Evolutionary conservation across 2,888 invertebrate genomes (phyloP).

Genomic region (Melieria crassipennis): DNA sequence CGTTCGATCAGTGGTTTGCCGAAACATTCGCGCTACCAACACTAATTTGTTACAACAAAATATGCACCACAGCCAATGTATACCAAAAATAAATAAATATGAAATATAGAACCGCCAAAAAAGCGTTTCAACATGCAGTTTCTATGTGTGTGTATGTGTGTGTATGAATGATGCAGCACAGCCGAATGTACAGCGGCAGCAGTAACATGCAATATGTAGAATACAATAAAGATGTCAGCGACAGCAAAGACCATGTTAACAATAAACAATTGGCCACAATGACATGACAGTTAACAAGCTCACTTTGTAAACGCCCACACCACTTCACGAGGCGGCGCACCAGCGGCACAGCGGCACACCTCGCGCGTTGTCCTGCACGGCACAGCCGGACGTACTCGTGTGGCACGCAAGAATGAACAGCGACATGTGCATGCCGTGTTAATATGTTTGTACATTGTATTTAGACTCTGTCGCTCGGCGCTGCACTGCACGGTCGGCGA

Average conservation of each 20-base stretch:
- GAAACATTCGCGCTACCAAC: too few species aligned
- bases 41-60: too few species aligned
- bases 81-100: too few species aligned
- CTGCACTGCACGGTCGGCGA: background rate
- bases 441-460: background rate
- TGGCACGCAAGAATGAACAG: background rate
- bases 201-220: constrained; percentile 26
- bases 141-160: too few species aligned
- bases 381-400: background rate
- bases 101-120: too few species aligned
- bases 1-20: too few species aligned
- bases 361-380: background rate
- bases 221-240: constrained; percentile 37
- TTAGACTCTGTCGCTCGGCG: background rate
- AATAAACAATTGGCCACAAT: constrained; percentile 38
- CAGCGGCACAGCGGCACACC: background rate
- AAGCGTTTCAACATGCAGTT: too few species aligned
- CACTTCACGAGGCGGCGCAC: constrained; percentile 4
- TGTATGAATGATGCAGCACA: too few species aligned
- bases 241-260: constrained; percentile 33
- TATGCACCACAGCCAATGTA: too few species aligned
- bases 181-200: background rate
- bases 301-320: constrained; percentile 23
- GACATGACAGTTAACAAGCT: constrained; percentile 37
- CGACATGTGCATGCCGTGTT: background rate